Evolutionary conservation across 2,888 invertebrate genomes (phyloP), one percentile per base, ranked within the genome.

Genomic region (Lochmaea crataegi): DNA sequence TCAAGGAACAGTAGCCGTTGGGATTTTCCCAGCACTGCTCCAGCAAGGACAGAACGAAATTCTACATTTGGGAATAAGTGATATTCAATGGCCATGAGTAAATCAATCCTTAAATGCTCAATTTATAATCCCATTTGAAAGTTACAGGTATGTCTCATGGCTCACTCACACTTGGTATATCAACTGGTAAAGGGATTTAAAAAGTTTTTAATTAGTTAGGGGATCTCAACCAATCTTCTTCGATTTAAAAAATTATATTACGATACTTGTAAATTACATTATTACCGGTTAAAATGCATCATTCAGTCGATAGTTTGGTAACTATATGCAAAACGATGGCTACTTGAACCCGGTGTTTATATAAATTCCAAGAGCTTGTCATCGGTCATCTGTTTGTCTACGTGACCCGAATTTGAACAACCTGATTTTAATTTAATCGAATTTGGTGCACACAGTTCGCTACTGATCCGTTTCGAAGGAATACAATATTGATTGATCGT

Each of bases 381-480:
- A 71, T 74, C 76, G 78, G 77, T 77, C 79, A 79, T 80, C 77
- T 79, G 80, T 80, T 80, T 78, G 76, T 65, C 74, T 77, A 79
- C 80, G 80, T 80, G 80, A 75, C 72, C 63, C 63, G 80, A 78
- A 78, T 79, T 22, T 58, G 69, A 75, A 75, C 69, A n/a, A 56
- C 57, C 74, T 72, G 66, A 75, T 76, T 79, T 73, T 61, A 73
- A 57, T 72, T 57, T 41, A 58, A 65, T 73, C 63, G 63, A 45
- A 63, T 69, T 72, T 71, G 63, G 70, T 76, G 32, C 5, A 14
- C 32, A 65, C 65, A n/a, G n/a, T 57, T 57, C 57, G 26, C 26
- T 18, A 18, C 18, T 56, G 61, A 57, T 57, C 26, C 57, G 16
- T 57, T 57, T 10, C 26, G 26, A 14, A 26, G 57, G 11, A 26